A percentile compares a stretch with the other conserved stretches of the same genome.
Conservation (phyloP, 2,113 vertebrate species). For the Nettapus auritus region DNA sequence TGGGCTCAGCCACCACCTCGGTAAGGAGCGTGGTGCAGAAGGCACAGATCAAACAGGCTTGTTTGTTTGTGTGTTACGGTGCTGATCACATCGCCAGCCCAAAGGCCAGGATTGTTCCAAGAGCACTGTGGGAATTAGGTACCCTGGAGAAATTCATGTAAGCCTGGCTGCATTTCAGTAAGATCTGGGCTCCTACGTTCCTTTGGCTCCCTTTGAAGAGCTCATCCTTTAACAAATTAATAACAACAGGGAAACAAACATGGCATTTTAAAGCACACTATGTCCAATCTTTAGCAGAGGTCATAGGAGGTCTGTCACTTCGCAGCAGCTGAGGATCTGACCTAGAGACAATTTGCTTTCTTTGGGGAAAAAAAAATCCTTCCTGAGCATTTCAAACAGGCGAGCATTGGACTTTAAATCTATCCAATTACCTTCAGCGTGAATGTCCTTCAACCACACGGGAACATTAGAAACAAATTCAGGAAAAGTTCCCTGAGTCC, state of each 20-base stretch:
- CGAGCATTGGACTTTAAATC: neutral
- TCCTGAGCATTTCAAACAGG: neutral
- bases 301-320: neutral
- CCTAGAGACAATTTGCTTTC: neutral
- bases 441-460: neutral
- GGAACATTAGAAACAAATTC: neutral
- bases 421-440: neutral
- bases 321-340: neutral
- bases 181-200: neutral
- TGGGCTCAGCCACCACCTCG: neutral
- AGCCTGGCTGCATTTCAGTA: neutral
- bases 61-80: neutral
- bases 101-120: neutral
- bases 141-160: neutral
- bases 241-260: neutral
- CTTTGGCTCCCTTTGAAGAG: neutral
- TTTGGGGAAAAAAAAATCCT: neutral
- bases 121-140: neutral
- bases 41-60: neutral
- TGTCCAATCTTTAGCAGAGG: neutral
- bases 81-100: neutral
- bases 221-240: neutral
- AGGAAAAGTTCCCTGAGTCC: neutral
- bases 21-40: neutral
- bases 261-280: rapidly evolving